Evolutionary conservation across 2,113 vertebrate genomes (phyloP).

Genomic region (Microtus ochrogaster): DNA sequence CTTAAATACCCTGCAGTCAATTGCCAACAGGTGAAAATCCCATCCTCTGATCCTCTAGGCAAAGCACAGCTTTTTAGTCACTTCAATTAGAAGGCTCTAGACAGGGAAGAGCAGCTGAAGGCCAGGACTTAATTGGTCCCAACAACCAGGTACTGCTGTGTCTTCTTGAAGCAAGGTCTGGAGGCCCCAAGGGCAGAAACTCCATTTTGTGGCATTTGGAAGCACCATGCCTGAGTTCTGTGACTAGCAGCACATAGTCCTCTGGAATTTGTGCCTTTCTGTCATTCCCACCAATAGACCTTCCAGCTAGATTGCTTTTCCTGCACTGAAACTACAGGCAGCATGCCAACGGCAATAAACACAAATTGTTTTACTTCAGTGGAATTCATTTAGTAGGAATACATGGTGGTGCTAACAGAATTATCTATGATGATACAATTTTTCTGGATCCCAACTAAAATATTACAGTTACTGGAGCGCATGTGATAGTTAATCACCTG

Average conservation of each 20-base stretch:
- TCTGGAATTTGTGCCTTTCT: background rate
- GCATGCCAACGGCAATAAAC: conserved; percentile 35
- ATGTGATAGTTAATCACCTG: background rate
- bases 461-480: background rate
- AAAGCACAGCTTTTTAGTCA: no score
- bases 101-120: no score
- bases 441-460: background rate
- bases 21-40: no score
- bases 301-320: conserved; percentile 37
- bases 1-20: no score
- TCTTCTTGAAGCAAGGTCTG: background rate
- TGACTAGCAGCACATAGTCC: background rate
- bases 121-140: no score
- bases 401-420: background rate
- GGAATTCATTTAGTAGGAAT: conserved; percentile 53
- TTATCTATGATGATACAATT: background rate
- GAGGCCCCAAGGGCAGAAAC: background rate
- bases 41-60: no score
- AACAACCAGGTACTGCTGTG: background rate
- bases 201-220: background rate
- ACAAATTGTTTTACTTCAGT: conserved; percentile 39
- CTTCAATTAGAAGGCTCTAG: no score
- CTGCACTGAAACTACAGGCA: conserved; percentile 22
- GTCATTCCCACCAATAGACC: background rate
- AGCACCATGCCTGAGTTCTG: background rate